Conservation (phyloP, 2,797 vertebrate genomes). For the Cottoperca gobio region DNA sequence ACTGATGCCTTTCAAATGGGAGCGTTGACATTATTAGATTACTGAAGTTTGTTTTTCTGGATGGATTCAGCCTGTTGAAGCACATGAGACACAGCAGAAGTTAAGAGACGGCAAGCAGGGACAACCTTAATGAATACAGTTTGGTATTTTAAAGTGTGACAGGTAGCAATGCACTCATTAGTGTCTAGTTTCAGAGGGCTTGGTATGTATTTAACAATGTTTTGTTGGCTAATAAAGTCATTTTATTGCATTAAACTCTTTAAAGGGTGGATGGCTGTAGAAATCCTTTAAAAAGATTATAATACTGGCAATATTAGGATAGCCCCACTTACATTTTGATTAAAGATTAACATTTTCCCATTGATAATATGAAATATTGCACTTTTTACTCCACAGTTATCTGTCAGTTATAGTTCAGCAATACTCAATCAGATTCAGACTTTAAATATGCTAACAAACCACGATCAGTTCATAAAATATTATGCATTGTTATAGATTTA, state of each 20-base stretch:
- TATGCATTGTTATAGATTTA: too few species aligned
- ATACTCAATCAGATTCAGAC: background rate
- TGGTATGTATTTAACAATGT: background rate
- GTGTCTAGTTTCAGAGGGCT: background rate
- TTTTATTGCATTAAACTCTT: background rate
- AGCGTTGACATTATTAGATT: conserved; percentile 11
- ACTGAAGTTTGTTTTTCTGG: background rate
- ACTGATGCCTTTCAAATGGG: background rate
- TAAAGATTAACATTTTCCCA: too few species aligned
- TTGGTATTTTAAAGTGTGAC: too few species aligned
- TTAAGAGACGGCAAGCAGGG: background rate
- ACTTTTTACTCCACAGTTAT: background rate
- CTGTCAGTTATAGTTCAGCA: background rate
- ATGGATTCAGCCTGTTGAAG: conserved; percentile 13
- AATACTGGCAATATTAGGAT: background rate
- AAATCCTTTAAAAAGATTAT: background rate
- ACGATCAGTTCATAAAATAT: too few species aligned
- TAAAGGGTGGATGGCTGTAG: background rate
- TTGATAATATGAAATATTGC: too few species aligned
- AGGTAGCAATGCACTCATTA: too few species aligned
- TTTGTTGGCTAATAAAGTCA: background rate
- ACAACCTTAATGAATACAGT: background rate
- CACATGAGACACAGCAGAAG: background rate
- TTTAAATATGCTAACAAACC: background rate
- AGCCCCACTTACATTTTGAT: too few species aligned